Conservation (phyloP, 1,140 invertebrate species). For the Colletes gigas region DNA sequence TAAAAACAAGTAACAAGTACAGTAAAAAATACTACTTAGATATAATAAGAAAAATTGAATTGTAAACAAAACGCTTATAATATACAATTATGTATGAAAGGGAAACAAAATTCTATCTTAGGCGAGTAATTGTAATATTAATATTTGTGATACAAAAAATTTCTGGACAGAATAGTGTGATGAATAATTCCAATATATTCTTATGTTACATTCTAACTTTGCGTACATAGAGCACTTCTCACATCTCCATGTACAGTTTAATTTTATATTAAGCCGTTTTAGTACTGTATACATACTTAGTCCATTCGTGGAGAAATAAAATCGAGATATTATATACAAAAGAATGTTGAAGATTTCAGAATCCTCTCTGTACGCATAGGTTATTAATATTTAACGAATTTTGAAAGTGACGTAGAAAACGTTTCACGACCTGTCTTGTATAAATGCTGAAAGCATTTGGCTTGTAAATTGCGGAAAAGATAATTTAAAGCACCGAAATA, state of each 20-base stretch:
- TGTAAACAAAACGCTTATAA: constrained; percentile 73
- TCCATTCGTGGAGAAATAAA: constrained; percentile 39
- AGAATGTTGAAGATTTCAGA: constrained; percentile 45
- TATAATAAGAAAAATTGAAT: constrained; percentile 60
- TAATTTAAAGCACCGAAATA: constrained; percentile 40
- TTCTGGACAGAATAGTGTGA: constrained; percentile 37
- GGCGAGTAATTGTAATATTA: constrained; percentile 68
- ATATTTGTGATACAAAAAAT: constrained; percentile 71
- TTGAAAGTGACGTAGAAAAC: constrained; percentile 4
- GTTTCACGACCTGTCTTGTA: constrained; percentile 53
- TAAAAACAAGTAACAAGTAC: constrained; percentile 56
- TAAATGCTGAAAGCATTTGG: constrained; percentile 53
- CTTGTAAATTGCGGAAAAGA: constrained; percentile 58
- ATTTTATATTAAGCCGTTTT: constrained; percentile 49
- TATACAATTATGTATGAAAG: constrained; percentile 69
- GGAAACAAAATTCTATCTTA: constrained; percentile 70
- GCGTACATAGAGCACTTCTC: constrained; percentile 56
- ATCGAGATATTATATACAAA: constrained; percentile 18
- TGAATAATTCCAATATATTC: constrained; percentile 44
- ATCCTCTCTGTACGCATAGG: constrained; percentile 58
- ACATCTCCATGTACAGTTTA: constrained; percentile 54
- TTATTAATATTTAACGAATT: constrained; percentile 29
- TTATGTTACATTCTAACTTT: constrained; percentile 41
- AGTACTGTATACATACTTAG: constrained; percentile 54
- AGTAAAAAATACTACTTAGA: constrained; percentile 63